Percentiles rank a stretch among this genome's conserved stretches.
phyloP scores from a whole-genome alignment of 2,888 invertebrate genomes.

The Drosophila monieri region DNA sequence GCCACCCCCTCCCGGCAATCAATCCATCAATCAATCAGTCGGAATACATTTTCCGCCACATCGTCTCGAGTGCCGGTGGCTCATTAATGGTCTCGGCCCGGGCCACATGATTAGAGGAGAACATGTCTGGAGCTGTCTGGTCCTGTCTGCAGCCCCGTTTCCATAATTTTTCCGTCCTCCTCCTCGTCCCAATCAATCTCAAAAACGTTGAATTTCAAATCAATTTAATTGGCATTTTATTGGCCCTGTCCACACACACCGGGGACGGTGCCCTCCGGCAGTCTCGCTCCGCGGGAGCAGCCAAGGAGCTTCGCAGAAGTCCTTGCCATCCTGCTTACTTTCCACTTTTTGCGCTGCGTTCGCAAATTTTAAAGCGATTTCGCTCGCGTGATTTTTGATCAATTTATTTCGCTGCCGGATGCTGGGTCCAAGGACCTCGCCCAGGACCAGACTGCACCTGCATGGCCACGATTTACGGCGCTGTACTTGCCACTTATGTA shows the following conservation, averaged over 20 bases:
- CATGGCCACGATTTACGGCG: conserved; percentile 22
- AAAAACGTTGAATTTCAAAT: conserved; percentile 55
- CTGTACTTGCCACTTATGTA: conserved; percentile 44
- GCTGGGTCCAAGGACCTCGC: conserved; percentile 22
- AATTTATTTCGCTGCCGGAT: conserved; percentile 43
- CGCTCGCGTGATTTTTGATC: conserved; percentile 62
- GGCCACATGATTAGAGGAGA: conserved; percentile 4
- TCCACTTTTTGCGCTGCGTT: conserved; percentile 10
- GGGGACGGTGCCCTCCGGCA: neutral
- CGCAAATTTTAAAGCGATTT: conserved; percentile 63
- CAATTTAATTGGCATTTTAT: conserved; percentile 66
- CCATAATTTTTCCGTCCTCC: neutral
- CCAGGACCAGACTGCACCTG: conserved; percentile 23
- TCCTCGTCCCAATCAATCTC: conserved; percentile 10
- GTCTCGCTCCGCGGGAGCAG: neutral
- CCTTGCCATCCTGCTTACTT: neutral
- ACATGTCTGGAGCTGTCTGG: neutral
- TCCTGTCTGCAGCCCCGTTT: neutral
- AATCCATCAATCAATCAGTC: conserved; percentile 68
- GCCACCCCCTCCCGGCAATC: conserved; percentile 27
- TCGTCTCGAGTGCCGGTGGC: conserved; percentile 53
- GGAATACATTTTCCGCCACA: conserved; percentile 39
- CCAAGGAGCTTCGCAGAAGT: neutral
- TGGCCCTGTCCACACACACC: conserved; percentile 19
- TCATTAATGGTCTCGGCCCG: conserved; percentile 52